phyloP scores from a whole-genome alignment of 2,797 vertebrate species.

The Numenius phaeopus region DNA sequence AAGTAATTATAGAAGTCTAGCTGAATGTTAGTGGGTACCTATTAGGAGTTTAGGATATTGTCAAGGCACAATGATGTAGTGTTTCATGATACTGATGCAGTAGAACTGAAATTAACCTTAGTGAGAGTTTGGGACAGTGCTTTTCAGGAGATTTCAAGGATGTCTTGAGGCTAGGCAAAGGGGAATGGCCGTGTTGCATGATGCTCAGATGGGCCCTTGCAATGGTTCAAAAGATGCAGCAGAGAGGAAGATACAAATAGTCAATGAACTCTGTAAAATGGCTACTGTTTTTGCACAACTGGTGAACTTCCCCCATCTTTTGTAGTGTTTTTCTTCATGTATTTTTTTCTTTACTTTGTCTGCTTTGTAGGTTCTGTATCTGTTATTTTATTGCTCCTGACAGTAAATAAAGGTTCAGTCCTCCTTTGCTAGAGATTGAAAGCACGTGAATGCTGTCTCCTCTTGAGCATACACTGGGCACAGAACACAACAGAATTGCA shows the following conservation, averaged over 20 bases:
- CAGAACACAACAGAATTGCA: not conserved
- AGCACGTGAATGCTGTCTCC: accelerated
- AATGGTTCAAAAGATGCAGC: not conserved
- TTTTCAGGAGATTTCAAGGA: not conserved
- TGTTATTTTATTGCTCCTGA: not conserved
- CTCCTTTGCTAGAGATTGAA: not conserved
- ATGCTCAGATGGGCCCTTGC: not conserved
- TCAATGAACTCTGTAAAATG: not conserved
- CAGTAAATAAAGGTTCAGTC: not conserved
- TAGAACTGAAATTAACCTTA: not conserved
- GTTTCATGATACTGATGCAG: not conserved
- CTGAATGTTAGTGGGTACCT: not conserved
- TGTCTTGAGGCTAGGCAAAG: not conserved
- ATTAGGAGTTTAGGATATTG: not conserved
- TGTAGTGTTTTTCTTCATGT: not conserved
- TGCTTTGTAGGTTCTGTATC: not conserved
- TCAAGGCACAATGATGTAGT: not conserved
- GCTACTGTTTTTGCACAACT: not conserved
- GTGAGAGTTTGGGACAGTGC: not conserved
- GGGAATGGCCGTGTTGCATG: not conserved
- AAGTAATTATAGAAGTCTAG: not conserved
- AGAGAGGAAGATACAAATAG: not conserved
- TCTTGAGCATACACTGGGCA: not conserved
- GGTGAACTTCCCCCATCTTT: not conserved
- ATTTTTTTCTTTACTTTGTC: not conserved